Evolutionary conservation across 2,113 vertebrate species (phyloP).

Genomic region (Balaeniceps rex): DNA sequence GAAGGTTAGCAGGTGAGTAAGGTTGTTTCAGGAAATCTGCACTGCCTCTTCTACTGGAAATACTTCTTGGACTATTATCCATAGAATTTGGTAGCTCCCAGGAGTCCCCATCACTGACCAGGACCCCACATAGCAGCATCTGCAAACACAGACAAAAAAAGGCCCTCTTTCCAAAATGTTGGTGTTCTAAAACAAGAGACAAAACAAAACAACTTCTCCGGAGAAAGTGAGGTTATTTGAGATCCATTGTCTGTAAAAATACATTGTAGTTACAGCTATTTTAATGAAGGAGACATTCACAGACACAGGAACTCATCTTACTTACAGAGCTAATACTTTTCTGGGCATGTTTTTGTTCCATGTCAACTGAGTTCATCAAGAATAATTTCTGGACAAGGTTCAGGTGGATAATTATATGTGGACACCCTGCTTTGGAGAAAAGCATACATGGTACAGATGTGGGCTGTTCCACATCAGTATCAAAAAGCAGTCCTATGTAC

Average conservation of each 20-base stretch:
- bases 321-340: not conserved
- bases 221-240: not conserved
- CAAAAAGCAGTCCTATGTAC: not conserved
- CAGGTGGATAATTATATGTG: not conserved
- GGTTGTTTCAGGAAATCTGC: not conserved
- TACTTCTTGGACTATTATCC: not conserved
- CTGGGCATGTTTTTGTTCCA: rapidly evolving
- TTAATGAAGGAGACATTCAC: not conserved
- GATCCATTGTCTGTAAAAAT: not conserved
- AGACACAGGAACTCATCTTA: not conserved
- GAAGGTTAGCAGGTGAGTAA: not conserved
- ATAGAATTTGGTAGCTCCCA: not conserved
- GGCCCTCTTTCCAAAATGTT: not conserved
- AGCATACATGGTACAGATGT: not conserved
- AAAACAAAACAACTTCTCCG: not conserved
- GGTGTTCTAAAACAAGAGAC: not conserved
- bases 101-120: not conserved
- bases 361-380: not conserved
- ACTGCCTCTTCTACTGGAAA: not conserved
- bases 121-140: not conserved
- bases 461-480: not conserved
- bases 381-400: not conserved
- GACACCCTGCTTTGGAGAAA: not conserved
- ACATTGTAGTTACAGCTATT: not conserved
- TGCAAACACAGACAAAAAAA: not conserved